These are phyloP conservation scores for Leptinotarsa texana DNA, from an alignment of 1,140 invertebrate genomes.

Conservation along the genomic window DNA sequence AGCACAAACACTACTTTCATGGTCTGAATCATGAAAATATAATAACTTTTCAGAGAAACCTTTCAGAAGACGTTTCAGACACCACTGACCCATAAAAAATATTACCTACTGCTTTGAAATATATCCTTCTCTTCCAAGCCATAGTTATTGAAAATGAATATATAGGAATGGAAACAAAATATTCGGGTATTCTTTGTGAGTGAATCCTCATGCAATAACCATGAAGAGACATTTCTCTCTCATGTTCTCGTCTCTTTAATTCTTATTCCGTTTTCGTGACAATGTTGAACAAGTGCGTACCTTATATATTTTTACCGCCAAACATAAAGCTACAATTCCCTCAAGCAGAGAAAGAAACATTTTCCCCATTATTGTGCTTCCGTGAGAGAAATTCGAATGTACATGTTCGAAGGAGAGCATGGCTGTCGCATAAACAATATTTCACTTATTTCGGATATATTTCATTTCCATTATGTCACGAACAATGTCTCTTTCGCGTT, in stretches of 20 bases:
- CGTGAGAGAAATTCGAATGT: constrained; percentile 5
- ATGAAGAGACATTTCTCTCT: background rate
- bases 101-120: background rate
- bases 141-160: background rate
- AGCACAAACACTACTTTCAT: too few species aligned
- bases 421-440: background rate
- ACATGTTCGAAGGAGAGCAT: background rate
- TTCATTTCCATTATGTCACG: background rate
- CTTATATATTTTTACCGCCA: background rate
- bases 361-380: constrained; percentile 2
- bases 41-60: too few species aligned
- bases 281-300: background rate
- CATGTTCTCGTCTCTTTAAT: background rate
- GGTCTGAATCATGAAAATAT: too few species aligned
- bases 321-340: constrained; percentile 5
- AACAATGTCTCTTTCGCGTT: background rate
- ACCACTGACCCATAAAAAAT: too few species aligned
- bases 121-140: background rate
- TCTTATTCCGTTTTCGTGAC: background rate
- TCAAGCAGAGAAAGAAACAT: background rate
- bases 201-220: constrained; percentile 2
- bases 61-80: too few species aligned
- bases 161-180: background rate
- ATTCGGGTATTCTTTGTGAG: background rate
- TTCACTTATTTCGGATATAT: background rate